phyloP scores from a whole-genome alignment of 2,888 invertebrate genomes.

The Caenorhabditis sp. region DNA sequence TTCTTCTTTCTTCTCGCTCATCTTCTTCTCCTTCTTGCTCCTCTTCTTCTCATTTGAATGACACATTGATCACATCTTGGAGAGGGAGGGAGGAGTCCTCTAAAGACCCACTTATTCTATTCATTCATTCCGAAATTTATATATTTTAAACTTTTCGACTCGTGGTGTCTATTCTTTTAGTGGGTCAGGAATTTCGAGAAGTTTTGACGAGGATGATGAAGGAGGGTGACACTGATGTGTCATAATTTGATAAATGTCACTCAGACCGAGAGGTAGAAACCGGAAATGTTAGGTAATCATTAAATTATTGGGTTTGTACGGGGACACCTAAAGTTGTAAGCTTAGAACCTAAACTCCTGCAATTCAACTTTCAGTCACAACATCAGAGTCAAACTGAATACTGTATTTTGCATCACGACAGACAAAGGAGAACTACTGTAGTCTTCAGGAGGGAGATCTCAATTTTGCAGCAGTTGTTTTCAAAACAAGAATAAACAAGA shows the following conservation, averaged over 20 bases:
- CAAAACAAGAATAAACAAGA: not conserved
- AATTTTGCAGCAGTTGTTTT: not conserved
- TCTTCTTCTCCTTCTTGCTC: slow-evolving; percentile 34
- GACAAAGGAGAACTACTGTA: not conserved
- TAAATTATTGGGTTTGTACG: no score
- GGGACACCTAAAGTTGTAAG: no score
- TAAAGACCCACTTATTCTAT: slow-evolving; percentile 62
- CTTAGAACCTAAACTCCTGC: no score
- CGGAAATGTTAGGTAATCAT: not conserved
- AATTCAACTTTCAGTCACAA: no score
- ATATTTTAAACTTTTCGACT: slow-evolving; percentile 52
- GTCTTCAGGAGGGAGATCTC: not conserved
- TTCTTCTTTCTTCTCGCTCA: slow-evolving; percentile 14
- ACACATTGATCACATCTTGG: slow-evolving; percentile 61
- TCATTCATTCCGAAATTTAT: slow-evolving; percentile 58
- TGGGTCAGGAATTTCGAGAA: slow-evolving; percentile 29
- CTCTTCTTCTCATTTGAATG: slow-evolving; percentile 57
- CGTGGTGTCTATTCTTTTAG: slow-evolving; percentile 19
- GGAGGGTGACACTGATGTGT: not conserved
- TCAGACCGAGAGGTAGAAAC: slow-evolving; percentile 29
- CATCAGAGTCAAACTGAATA: no score
- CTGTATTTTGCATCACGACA: no score
- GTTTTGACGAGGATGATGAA: slow-evolving; percentile 34
- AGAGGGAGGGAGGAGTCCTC: slow-evolving; percentile 22
- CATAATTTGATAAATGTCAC: slow-evolving; percentile 29